Percentiles rank a stretch among this genome's conserved stretches.
phyloP scores from a whole-genome alignment of 1,140 invertebrate species.

The Notospermus geniculatus region DNA sequence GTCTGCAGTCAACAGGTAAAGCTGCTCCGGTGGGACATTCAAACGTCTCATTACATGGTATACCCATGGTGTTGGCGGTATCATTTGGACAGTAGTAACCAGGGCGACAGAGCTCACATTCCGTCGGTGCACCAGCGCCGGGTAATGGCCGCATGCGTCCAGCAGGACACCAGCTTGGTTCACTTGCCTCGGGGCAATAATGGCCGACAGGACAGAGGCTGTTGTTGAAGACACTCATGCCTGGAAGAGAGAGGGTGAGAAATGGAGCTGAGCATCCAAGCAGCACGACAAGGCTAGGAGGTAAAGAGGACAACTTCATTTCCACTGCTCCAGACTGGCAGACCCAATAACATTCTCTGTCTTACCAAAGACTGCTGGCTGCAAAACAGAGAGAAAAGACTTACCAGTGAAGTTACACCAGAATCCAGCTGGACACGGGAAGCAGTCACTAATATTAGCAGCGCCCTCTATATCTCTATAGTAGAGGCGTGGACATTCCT shows the following conservation, averaged over 20 bases:
- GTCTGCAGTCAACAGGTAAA: constrained; percentile 36
- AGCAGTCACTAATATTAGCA: constrained; percentile 35
- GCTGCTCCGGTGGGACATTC: constrained; percentile 42
- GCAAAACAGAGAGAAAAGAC: not conserved
- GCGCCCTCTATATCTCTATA: constrained; percentile 43
- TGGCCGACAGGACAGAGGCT: constrained; percentile 43
- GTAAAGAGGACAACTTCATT: not conserved
- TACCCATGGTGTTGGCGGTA: constrained; percentile 47
- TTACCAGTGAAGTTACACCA: constrained; percentile 47
- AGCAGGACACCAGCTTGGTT: constrained; percentile 46
- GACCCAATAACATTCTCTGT: too few relatives aligned
- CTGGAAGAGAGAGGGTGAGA: constrained; percentile 29
- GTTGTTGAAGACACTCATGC: constrained; percentile 35
- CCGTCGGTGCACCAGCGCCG: constrained; percentile 31
- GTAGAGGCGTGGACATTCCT: constrained; percentile 37
- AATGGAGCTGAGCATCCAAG: too few relatives aligned
- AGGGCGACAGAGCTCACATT: constrained; percentile 42
- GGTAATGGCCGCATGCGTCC: constrained; percentile 40
- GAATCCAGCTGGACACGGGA: constrained; percentile 43
- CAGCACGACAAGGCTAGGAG: too few relatives aligned
- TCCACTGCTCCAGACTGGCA: not conserved
- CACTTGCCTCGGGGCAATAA: constrained; percentile 40
- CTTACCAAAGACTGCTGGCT: too few relatives aligned
- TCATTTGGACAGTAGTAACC: constrained; percentile 53
- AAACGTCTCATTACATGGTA: constrained; percentile 43